phyloP scores from a whole-genome alignment of 2,888 invertebrate genomes.

The Notocelia uddmanniana region DNA sequence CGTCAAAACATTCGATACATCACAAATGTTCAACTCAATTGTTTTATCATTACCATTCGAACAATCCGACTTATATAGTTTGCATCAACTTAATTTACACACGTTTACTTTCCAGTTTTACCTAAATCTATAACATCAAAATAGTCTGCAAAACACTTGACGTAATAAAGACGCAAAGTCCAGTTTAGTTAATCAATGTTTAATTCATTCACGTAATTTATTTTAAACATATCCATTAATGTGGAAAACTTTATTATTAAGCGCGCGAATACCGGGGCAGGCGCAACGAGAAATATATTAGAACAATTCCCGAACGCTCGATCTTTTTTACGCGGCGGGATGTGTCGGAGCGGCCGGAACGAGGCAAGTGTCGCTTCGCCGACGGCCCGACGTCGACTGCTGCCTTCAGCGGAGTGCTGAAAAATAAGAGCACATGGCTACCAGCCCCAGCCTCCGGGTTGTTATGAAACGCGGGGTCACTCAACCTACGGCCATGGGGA shows the following conservation, averaged over 20 bases:
- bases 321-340: conserved; percentile 76
- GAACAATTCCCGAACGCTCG: conserved; percentile 60
- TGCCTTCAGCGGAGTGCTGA: conserved; percentile 63
- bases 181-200: not conserved
- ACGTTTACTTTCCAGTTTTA: not conserved
- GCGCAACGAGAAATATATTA: conserved; percentile 37
- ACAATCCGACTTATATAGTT: conserved; percentile 48
- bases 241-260: conserved; percentile 35
- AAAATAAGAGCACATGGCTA: conserved; percentile 69
- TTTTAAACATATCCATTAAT: conserved; percentile 18
- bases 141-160: not conserved
- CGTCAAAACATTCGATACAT: conserved; percentile 63
- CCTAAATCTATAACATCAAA: not conserved
- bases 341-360: conserved; percentile 46
- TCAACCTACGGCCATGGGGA: conserved; percentile 72
- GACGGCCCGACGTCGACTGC: conserved; percentile 71
- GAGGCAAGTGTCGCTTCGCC: conserved; percentile 54
- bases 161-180: not conserved
- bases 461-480: conserved; percentile 75
- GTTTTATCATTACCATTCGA: conserved; percentile 42
- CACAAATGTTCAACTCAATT: conserved; percentile 53
- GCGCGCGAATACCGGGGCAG: conserved; percentile 31
- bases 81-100: conserved; percentile 11
- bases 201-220: conserved; percentile 8
- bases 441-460: conserved; percentile 64